phyloP scores from a whole-genome alignment of 1,140 invertebrate species.

The Tribolium madens region DNA sequence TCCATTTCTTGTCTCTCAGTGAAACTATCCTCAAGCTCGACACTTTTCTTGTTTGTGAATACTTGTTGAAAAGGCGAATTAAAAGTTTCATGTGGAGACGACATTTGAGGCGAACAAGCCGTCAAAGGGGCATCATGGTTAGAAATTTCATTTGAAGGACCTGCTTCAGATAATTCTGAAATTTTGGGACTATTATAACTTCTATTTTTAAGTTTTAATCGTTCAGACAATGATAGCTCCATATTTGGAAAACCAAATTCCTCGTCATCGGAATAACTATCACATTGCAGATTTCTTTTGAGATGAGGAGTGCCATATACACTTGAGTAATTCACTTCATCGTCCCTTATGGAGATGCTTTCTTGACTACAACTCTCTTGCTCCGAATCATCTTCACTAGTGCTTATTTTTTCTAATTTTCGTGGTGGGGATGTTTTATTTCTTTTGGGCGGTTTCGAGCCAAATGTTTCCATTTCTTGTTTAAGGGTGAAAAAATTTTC shows the following conservation, averaged over 20 bases:
- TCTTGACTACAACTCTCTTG: conserved; percentile 38
- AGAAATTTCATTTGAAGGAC: neutral
- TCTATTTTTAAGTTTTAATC: conserved; percentile 20
- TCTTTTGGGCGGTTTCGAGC: no score
- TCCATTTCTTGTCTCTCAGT: neutral
- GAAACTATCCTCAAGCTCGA: neutral
- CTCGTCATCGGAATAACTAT: neutral
- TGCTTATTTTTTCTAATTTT: conserved; percentile 18
- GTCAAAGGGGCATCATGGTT: neutral
- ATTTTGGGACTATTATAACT: neutral
- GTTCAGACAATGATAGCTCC: neutral
- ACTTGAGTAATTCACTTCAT: conserved; percentile 62
- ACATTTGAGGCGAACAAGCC: neutral
- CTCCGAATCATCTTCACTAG: conserved; percentile 15
- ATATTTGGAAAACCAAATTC: neutral
- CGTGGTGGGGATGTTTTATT: neutral
- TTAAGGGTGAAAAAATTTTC: no score
- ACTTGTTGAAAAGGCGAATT: conserved; percentile 17
- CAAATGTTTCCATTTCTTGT: no score
- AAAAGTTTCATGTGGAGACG: conserved; percentile 48
- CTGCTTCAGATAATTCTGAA: neutral
- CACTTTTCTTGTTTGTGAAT: conserved; percentile 6
- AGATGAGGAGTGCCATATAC: conserved; percentile 18
- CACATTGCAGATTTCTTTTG: conserved; percentile 17
- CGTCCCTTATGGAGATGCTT: conserved; percentile 57